Evolutionary conservation across 2,888 invertebrate genomes (phyloP).

Genomic region (Epistrophella euchroma): DNA sequence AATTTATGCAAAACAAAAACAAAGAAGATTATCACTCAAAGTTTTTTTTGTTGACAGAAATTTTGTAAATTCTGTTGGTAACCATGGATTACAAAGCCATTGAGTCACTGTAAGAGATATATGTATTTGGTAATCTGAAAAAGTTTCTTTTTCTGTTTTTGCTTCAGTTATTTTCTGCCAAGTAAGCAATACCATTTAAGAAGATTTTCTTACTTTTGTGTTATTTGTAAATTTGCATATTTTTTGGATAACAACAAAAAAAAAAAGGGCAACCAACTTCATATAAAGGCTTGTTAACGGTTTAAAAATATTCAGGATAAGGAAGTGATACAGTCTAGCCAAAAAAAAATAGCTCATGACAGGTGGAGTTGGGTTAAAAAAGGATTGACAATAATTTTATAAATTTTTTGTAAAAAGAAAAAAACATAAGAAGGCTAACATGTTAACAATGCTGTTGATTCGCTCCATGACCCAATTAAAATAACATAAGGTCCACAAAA

Average conservation of each 20-base stretch:
- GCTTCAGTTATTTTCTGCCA: background rate
- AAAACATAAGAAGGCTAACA: too few species aligned
- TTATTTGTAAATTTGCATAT: conserved; percentile 18
- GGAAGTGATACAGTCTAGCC: background rate
- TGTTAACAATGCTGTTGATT: too few species aligned
- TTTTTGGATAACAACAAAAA: background rate
- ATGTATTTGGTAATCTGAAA: background rate
- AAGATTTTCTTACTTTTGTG: conserved; percentile 11
- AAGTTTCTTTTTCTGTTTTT: conserved; percentile 1
- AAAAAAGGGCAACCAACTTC: background rate
- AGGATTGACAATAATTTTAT: background rate
- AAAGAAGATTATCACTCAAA: conserved; percentile 21
- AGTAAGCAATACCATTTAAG: conserved; percentile 13
- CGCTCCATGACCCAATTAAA: too few species aligned
- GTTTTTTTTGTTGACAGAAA: conserved; percentile 7
- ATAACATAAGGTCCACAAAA: too few species aligned
- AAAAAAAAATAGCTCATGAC: background rate
- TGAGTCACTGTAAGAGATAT: background rate
- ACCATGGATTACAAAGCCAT: conserved; percentile 16
- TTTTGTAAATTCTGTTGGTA: background rate
- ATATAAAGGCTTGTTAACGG: background rate
- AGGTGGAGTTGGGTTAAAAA: background rate
- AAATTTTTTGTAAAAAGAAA: background rate
- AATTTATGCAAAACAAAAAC: conserved; percentile 27
- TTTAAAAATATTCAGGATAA: background rate